phyloP scores from a whole-genome alignment of 1,140 invertebrate species.

The Drusus annulatus region DNA sequence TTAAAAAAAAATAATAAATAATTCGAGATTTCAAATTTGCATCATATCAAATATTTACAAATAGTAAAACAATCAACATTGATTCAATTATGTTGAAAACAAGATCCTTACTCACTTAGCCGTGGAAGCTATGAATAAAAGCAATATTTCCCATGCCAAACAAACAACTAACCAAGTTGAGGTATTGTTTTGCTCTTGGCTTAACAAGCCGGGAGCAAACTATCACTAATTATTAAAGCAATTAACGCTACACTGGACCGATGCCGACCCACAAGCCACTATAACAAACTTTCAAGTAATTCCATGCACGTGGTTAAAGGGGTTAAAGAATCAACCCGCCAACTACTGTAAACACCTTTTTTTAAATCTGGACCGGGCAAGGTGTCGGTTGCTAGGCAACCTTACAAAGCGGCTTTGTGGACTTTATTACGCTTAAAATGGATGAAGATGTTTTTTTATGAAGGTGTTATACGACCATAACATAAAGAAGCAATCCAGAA shows the following conservation, averaged over 20 bases:
- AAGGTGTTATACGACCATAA: constrained; percentile 18
- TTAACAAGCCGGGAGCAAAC: constrained; percentile 5
- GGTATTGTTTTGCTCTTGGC: constrained; percentile 26
- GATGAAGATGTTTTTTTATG: constrained; percentile 29
- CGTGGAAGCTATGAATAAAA: neutral
- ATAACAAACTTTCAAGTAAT: neutral
- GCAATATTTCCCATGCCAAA: constrained; percentile 6
- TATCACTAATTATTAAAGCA: constrained; percentile 54
- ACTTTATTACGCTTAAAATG: constrained; percentile 31
- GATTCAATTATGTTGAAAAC: constrained; percentile 23
- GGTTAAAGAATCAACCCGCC: neutral
- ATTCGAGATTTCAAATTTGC: no score
- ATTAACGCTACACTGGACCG: constrained; percentile 48
- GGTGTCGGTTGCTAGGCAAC: neutral
- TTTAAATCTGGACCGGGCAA: neutral
- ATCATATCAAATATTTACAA: no score
- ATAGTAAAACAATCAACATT: neutral
- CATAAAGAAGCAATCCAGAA: constrained; percentile 32
- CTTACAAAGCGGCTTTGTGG: constrained; percentile 7
- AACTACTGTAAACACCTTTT: no score
- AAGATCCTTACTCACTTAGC: neutral
- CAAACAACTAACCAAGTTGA: constrained; percentile 4
- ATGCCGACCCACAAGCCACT: constrained; percentile 8
- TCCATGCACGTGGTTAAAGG: neutral
- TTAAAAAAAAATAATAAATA: no score